These are phyloP conservation scores for Hypsibius dujardini DNA, from an alignment of 1,140 invertebrate species.

Conservation along the genomic window DNA sequence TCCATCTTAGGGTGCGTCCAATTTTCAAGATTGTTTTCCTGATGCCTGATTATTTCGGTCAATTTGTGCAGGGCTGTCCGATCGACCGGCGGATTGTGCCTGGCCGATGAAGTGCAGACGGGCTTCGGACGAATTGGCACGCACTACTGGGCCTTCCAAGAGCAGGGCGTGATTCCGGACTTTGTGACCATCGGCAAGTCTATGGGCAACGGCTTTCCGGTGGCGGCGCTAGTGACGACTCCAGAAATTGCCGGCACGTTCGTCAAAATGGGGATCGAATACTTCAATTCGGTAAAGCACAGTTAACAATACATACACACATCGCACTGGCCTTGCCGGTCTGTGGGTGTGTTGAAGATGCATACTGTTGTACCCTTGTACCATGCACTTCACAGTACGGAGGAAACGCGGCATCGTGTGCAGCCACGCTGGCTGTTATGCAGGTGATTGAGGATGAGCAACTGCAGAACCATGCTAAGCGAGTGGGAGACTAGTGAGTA, in stretches of 20 bases:
- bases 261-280: conserved; percentile 75
- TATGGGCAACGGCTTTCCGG: conserved; percentile 52
- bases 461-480: conserved; percentile 56
- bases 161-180: conserved; percentile 74
- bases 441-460: conserved; percentile 76
- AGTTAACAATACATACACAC: conserved; percentile 15
- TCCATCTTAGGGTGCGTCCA: not conserved
- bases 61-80: conserved; percentile 41
- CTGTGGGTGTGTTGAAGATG: not conserved
- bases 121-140: conserved; percentile 85
- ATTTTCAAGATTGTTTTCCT: not conserved
- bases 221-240: conserved; percentile 89
- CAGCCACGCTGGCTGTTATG: conserved; percentile 81
- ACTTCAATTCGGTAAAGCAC: conserved; percentile 79
- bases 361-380: conserved; percentile 6
- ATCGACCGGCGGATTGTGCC: conserved; percentile 73
- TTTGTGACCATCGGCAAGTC: conserved; percentile 72
- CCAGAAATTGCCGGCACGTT: conserved; percentile 75
- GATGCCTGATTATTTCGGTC: conserved; percentile 5
- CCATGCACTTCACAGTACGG: conserved; percentile 54
- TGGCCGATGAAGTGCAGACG: conserved; percentile 95
- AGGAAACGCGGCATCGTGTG: conserved; percentile 92
- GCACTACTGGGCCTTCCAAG: conserved; percentile 90
- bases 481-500: conserved; percentile 50
- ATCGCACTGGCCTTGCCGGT: too few relatives aligned